These are phyloP conservation scores for Pangasius krempfi DNA, from an alignment of 2,797 vertebrate species.

Conservation along the genomic window DNA sequence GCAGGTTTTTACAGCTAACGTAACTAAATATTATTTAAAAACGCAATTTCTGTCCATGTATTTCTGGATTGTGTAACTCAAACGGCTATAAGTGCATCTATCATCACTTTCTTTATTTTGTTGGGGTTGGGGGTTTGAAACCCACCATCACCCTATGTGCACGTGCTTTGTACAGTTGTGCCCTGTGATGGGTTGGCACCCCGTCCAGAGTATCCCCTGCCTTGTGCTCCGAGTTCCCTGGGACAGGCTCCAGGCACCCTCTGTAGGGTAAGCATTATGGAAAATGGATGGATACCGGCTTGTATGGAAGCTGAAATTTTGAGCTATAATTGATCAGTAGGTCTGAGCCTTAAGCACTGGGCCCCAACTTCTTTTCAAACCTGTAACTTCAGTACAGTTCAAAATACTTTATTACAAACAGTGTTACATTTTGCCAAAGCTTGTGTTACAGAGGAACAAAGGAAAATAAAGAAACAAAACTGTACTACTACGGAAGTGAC, in stretches of 20 bases:
- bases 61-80: neutral
- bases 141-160: too few species aligned
- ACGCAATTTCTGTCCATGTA: neutral
- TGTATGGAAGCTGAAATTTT: neutral
- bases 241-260: too few species aligned
- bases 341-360: neutral
- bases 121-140: too few species aligned
- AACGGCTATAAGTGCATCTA: too few species aligned
- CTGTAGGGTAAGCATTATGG: too few species aligned
- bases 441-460: neutral
- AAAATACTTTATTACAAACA: neutral
- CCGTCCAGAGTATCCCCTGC: too few species aligned
- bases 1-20: neutral
- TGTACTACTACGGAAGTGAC: neutral
- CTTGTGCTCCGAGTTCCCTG: too few species aligned
- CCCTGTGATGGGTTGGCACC: too few species aligned
- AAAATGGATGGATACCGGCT: neutral
- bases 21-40: neutral
- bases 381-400: neutral
- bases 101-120: neutral
- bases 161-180: too few species aligned
- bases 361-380: neutral
- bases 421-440: neutral
- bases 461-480: neutral
- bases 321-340: neutral